A percentile compares a stretch with the other conserved stretches of the same genome.
These are phyloP conservation scores for Otus sunia DNA, from an alignment of 2,113 vertebrate species.

Conservation along the genomic window DNA sequence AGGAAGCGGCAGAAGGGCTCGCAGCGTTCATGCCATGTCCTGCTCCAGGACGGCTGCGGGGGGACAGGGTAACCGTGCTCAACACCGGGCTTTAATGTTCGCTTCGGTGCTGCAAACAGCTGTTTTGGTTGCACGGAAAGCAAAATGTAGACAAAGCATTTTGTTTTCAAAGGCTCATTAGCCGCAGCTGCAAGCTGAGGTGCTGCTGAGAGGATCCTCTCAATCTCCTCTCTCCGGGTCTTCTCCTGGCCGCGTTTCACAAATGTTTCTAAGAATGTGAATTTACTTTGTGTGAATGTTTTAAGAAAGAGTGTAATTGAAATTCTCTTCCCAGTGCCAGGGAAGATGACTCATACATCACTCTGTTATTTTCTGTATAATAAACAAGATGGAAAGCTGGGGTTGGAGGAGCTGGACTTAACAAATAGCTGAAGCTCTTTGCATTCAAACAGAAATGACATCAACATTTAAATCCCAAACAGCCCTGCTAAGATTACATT, in stretches of 20 bases:
- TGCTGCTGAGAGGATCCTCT: neutral
- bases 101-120: neutral
- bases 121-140: neutral
- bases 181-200: neutral
- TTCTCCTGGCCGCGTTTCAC: neutral
- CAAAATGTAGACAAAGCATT: neutral
- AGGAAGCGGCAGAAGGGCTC: accelerated
- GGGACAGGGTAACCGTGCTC: neutral
- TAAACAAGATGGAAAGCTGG: neutral
- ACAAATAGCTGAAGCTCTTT: constrained; percentile 37
- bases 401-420: neutral
- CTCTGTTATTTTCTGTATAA: neutral
- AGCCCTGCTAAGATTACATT: neutral
- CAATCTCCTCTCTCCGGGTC: neutral
- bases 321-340: constrained; percentile 7
- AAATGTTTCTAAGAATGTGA: neutral
- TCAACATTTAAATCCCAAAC: constrained; percentile 40
- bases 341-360: neutral
- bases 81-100: neutral
- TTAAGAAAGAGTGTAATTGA: constrained; percentile 40
- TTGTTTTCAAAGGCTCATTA: neutral
- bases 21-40: neutral
- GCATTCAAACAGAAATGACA: constrained; percentile 41
- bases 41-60: neutral
- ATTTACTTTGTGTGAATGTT: constrained; percentile 20